Percentiles rank a stretch among this genome's conserved stretches.
Evolutionary conservation across 2,888 invertebrate genomes (phyloP).

Genomic region (Trilocha varians): DNA sequence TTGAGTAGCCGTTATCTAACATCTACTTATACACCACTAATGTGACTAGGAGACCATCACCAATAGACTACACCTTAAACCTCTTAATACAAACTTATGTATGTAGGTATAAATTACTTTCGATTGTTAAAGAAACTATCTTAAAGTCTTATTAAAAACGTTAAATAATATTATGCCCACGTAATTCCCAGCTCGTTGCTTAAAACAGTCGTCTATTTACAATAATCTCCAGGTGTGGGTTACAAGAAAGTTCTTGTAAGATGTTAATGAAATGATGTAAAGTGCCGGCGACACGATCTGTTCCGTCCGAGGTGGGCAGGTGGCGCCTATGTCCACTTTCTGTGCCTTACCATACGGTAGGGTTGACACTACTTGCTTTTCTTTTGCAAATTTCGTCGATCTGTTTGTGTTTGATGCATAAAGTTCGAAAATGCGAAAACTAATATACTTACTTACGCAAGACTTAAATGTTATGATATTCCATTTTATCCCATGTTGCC

Average conservation of each 20-base stretch:
- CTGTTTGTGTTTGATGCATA: not conserved
- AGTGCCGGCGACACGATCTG: slow-evolving; percentile 25
- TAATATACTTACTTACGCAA: too few relatives aligned
- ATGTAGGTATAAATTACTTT: too few relatives aligned
- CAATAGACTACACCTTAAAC: too few relatives aligned
- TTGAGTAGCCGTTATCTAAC: not conserved
- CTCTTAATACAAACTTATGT: too few relatives aligned
- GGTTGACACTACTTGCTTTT: not conserved
- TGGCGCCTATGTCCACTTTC: slow-evolving; percentile 34
- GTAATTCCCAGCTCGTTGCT: too few relatives aligned
- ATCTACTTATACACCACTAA: too few relatives aligned
- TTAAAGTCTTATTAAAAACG: too few relatives aligned
- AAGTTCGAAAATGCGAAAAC: slow-evolving; percentile 2
- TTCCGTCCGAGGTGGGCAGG: slow-evolving; percentile 36
- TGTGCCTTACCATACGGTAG: slow-evolving; percentile 11
- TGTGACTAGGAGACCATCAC: too few relatives aligned
- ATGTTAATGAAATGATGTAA: slow-evolving; percentile 38
- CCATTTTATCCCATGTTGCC: too few relatives aligned
- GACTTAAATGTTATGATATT: too few relatives aligned
- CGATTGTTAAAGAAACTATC: too few relatives aligned
- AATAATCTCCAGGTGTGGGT: slow-evolving; percentile 24
- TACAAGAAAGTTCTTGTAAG: slow-evolving; percentile 32
- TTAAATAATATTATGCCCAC: too few relatives aligned
- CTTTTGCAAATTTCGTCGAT: not conserved
- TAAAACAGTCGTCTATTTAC: slow-evolving; percentile 13